phyloP scores from a whole-genome alignment of 2,888 invertebrate genomes.

The Tenthredo livida region DNA sequence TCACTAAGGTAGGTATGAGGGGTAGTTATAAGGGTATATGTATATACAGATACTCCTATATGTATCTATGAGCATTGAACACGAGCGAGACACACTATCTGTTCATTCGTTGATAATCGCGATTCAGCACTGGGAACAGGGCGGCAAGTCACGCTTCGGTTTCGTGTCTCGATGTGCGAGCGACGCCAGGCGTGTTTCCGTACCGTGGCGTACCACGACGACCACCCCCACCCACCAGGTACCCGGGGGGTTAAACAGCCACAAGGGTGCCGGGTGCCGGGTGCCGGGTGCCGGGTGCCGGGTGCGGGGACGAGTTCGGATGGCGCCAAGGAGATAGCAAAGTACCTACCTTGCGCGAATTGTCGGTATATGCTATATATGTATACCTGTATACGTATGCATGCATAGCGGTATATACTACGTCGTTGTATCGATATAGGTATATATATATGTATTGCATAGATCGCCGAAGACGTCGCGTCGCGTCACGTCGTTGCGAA shows the following conservation, averaged over 20 bases:
- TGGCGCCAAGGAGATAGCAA: constrained; percentile 36
- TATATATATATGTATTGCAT: too few species aligned
- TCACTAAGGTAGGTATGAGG: not conserved
- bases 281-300: not conserved
- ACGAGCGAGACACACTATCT: constrained; percentile 34
- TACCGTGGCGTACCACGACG: constrained; percentile 47
- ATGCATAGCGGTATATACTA: not conserved
- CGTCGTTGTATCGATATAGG: too few species aligned
- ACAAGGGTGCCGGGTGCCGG: not conserved
- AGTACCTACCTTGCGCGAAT: constrained; percentile 5
- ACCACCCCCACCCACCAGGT: constrained; percentile 17
- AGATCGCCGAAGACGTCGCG: too few species aligned
- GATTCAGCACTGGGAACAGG: constrained; percentile 19
- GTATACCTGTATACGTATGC: not conserved
- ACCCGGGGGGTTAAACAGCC: constrained; percentile 15
- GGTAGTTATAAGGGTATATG: not conserved
- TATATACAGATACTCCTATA: not conserved
- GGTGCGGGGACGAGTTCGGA: constrained; percentile 6
- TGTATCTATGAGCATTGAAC: constrained; percentile 2
- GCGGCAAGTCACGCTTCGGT: constrained; percentile 49
- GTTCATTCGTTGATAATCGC: constrained; percentile 44
- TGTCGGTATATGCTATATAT: not conserved
- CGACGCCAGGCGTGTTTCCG: constrained; percentile 43
- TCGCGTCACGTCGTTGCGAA: too few species aligned
- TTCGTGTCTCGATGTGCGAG: constrained; percentile 42